Evolutionary conservation across 2,888 invertebrate species (phyloP), one percentile per base, ranked within the genome.

Genomic region (Caenorhabditis macrosperma): DNA sequence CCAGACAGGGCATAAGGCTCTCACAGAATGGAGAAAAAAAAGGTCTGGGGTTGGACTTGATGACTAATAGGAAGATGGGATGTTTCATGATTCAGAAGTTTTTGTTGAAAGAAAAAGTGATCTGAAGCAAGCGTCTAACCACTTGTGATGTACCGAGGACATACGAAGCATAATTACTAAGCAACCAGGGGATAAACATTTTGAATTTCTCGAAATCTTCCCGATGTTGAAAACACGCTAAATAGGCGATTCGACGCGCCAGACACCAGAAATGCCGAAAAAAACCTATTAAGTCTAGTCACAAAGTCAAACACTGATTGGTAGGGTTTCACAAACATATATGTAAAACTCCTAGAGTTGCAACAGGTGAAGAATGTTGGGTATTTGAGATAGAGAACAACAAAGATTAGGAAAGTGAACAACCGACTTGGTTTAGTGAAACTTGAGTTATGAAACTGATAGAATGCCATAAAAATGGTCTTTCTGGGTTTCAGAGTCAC

Each of bases 281-380:
- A 57, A 57, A 57, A 57, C 57, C 35, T 35, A 57, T 57, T 35
- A 35, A 7, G 57, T 35, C 57, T 57, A 22, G 35, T 1, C 22
- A n/a, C 28, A 30, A 24, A 48, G 35, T 50, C 48, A 20, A 35
- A 57, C 33, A 35, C 5, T 10, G 10, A 33, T 7, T 33, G 33
- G 5, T 10, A 7, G 33, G 33, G 6, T 10, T 10, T n/a, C n/a
- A n/a, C n/a, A n/a, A n/a, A n/a, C n/a, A n/a, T n/a, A n/a, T n/a
- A n/a, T n/a, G n/a, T n/a, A n/a, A n/a, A n/a, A n/a, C n/a, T n/a
- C n/a, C n/a, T n/a, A n/a, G n/a, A n/a, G n/a, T n/a, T n/a, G n/a
- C n/a, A n/a, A n/a, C n/a, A n/a, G n/a, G n/a, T n/a, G n/a, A n/a
- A n/a, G n/a, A n/a, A n/a, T n/a, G n/a, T n/a, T n/a, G n/a, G n/a